These are phyloP conservation scores for Diorhabda carinulata DNA, from an alignment of 1,140 invertebrate species.

Conservation along the genomic window DNA sequence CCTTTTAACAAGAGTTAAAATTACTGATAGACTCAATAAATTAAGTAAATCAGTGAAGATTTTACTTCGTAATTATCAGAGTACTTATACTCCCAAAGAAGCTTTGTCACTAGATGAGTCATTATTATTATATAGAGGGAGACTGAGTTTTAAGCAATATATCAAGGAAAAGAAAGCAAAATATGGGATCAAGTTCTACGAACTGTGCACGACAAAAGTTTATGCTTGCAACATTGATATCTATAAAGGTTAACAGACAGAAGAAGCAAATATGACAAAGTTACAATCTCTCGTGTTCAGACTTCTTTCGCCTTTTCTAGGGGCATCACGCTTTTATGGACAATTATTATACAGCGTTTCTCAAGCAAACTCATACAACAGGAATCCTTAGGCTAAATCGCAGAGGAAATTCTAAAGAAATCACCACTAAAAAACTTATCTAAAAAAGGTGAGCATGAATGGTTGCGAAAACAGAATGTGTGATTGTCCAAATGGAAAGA, in stretches of 20 bases:
- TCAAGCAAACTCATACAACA: conserved; percentile 18
- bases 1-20: too few species aligned
- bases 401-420: conserved; percentile 21
- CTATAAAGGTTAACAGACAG: not conserved
- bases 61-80: not conserved
- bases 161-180: conserved; percentile 7
- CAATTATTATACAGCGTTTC: conserved; percentile 14
- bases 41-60: not conserved
- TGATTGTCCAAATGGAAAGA: conserved; percentile 19
- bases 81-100: too few species aligned
- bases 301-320: conserved; percentile 12
- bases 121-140: too few species aligned
- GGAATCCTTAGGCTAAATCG: conserved; percentile 20
- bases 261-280: conserved; percentile 14
- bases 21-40: not conserved
- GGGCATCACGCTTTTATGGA: not conserved
- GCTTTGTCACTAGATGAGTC: too few species aligned
- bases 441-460: conserved; percentile 22
- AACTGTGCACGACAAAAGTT: conserved; percentile 5
- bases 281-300: conserved; percentile 15
- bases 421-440: conserved; percentile 17
- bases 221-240: not conserved
- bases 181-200: conserved; percentile 9
- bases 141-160: not conserved
- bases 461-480: conserved; percentile 13